Base-by-base conservation (phyloP, 2,797 vertebrate genomes). In the Coracias cyanogaster region DNA sequence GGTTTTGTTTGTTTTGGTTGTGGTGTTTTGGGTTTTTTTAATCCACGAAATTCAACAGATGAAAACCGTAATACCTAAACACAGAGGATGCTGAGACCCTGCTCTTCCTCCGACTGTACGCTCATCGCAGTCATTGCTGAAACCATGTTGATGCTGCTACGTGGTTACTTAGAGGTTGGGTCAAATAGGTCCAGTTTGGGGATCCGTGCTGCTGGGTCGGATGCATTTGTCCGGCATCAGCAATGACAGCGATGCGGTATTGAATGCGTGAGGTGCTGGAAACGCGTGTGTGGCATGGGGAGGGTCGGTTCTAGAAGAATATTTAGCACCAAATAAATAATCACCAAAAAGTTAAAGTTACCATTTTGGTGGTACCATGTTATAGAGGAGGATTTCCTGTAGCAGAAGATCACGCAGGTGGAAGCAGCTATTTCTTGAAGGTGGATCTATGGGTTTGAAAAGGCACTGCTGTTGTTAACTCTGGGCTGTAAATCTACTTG, bases 381-480 rank as follows among this genome's bases (percentile, higher is more conserved):
- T 58, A 31, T 0, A 52, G 28, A 28, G 26, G 41, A 46, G 2
- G 8, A 39, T 33, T 86, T 81, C 35, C 8, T 24, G 35, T 8
- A 3, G 1, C 20, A 11, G 19, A 71, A 7, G 17, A 89, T 8
- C 9, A 33, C 29, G 39, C 0, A 0, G 11, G 18, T 72, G 45
- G 67, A 94, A 86, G 46, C 31, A 86, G 51, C 28, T 73, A 12
- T 15, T 43, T 31, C 60, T 0, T 20, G 58, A 84, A 71, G 1
- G 15, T 6, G 17, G 35, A 39, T 48, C 67, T 55, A 33, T 0
- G 17, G 78, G 37, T 43, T 49, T 46, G 41, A 41, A 71, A 89
- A 94, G 39, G 46, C 46, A 49, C 15, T 45, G 43, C 29, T 60
- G 10, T 7, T 76, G 58, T 51, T 82, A 81, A 55, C 29, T 10